Percentiles rank a stretch among this genome's conserved stretches.
phyloP scores from a whole-genome alignment of 2,113 vertebrate species.

The Morone saxatilis region DNA sequence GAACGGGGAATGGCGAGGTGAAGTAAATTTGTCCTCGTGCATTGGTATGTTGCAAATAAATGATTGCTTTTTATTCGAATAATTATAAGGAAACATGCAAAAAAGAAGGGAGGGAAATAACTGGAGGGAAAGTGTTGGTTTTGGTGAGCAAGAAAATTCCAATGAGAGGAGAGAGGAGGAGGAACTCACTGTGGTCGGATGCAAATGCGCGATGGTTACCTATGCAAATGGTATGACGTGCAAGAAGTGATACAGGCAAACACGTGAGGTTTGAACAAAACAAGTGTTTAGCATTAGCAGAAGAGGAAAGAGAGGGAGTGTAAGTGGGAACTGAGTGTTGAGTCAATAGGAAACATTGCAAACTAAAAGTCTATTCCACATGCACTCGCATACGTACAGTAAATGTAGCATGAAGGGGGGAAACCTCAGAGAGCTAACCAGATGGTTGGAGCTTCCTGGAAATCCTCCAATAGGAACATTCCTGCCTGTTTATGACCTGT shows the following conservation, averaged over 20 bases:
- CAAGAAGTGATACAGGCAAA: slow-evolving; percentile 25
- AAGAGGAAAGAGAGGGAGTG: slow-evolving; percentile 11
- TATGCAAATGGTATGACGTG: slow-evolving; percentile 27
- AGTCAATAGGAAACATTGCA: slow-evolving; percentile 61
- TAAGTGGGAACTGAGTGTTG: slow-evolving; percentile 35
- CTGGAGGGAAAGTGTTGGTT: slow-evolving; percentile 17
- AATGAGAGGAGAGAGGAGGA: slow-evolving; percentile 3
- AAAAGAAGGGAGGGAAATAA: not conserved
- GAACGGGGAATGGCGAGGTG: slow-evolving; percentile 9
- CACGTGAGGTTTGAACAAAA: slow-evolving; percentile 27
- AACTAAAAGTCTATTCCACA: slow-evolving; percentile 51
- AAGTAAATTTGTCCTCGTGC: slow-evolving; percentile 16
- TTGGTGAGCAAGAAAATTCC: slow-evolving; percentile 34
- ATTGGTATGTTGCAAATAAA: slow-evolving; percentile 34
- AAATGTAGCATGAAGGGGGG: slow-evolving; percentile 79
- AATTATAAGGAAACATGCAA: slow-evolving; percentile 20
- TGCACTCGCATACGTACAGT: slow-evolving; percentile 60
- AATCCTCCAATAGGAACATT: slow-evolving; percentile 83
- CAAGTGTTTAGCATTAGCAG: slow-evolving; percentile 30
- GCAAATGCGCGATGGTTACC: slow-evolving; percentile 12
- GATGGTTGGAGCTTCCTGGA: slow-evolving; percentile 77
- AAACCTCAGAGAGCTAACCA: slow-evolving; percentile 74
- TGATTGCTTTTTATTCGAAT: slow-evolving; percentile 40
- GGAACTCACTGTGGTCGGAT: slow-evolving; percentile 20
- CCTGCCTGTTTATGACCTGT: slow-evolving; percentile 84